These are phyloP conservation scores for Fregata magnificens DNA, from an alignment of 2,113 vertebrate genomes.

Conservation along the genomic window DNA sequence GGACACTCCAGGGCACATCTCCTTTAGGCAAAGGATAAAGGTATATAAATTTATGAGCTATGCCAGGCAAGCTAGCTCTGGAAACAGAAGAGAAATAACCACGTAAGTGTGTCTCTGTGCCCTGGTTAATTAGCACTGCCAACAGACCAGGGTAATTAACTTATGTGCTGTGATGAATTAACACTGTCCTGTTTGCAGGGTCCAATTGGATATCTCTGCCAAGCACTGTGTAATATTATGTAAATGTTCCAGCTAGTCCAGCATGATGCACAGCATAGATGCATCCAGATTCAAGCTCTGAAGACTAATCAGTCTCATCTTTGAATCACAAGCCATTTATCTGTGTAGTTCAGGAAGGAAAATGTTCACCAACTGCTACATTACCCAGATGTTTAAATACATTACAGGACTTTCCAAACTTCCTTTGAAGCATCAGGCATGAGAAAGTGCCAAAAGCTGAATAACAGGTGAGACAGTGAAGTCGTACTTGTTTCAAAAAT, in stretches of 20 bases:
- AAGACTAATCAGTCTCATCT: background rate
- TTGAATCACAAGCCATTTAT: background rate
- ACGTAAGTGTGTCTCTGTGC: background rate
- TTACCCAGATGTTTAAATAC: background rate
- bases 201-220: background rate
- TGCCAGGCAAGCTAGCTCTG: background rate
- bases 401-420: background rate
- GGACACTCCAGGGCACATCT: background rate
- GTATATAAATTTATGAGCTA: background rate
- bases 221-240: background rate
- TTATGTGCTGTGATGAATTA: conserved; percentile 37
- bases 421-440: background rate
- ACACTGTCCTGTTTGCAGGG: background rate
- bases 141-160: conserved; percentile 33
- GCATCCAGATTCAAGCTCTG: background rate
- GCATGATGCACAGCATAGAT: background rate
- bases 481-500: background rate
- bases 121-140: conserved; percentile 9
- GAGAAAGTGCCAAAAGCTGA: background rate
- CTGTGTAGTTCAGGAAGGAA: background rate
- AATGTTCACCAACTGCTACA: background rate
- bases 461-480: background rate
- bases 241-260: background rate
- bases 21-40: background rate
- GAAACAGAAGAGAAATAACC: conserved; percentile 26